phyloP scores from a whole-genome alignment of 2,113 vertebrate genomes.

The Lichenostomus cassidix region DNA sequence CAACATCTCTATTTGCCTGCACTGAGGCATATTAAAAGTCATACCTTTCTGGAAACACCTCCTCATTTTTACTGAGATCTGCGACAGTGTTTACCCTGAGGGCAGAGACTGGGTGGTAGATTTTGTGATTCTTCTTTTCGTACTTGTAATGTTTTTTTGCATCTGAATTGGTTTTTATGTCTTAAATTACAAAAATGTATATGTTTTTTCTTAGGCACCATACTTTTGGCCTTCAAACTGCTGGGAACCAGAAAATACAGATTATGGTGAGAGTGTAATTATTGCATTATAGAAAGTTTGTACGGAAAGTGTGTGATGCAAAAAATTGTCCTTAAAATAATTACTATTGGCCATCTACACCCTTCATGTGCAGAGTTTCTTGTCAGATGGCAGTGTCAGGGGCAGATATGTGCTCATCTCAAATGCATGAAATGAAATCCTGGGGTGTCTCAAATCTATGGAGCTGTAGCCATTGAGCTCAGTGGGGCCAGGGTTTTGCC shows the following conservation, averaged over 20 bases:
- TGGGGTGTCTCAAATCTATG: background rate
- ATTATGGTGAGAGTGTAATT: slow-evolving; percentile 85
- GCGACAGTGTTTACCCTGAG: background rate
- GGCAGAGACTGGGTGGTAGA: background rate
- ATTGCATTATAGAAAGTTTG: background rate
- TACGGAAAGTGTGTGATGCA: background rate
- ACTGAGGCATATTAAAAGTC: background rate
- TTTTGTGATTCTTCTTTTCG: background rate
- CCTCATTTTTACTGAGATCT: background rate
- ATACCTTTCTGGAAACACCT: background rate
- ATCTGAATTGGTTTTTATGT: background rate
- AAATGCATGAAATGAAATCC: background rate
- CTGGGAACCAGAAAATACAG: slow-evolving; percentile 97
- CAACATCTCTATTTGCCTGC: background rate
- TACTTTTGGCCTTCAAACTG: slow-evolving; percentile 98
- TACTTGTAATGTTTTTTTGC: background rate
- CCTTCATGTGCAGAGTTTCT: background rate
- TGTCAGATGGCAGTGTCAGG: background rate
- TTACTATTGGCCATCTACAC: background rate
- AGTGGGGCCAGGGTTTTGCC: background rate
- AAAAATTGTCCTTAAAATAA: background rate
- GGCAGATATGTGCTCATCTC: background rate
- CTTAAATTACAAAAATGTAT: background rate
- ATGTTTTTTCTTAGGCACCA: slow-evolving; percentile 83
- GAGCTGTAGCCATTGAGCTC: background rate